Conservation (phyloP, 2,888 invertebrate species). For the Andrena bicolor region DNA sequence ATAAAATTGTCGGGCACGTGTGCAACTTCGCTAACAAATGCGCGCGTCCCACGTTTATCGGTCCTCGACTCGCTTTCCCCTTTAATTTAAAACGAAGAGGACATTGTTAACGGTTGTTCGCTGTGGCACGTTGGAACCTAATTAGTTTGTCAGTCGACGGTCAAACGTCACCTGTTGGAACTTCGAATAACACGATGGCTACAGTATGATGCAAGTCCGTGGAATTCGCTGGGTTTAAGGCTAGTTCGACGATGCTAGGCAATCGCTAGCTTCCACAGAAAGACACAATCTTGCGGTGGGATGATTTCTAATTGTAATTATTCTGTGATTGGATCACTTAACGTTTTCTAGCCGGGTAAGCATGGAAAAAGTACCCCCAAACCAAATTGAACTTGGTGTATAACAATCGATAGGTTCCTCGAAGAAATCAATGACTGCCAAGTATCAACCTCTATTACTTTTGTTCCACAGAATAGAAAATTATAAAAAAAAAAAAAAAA, state of each 20-base stretch:
- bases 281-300: too few species aligned
- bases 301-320: too few species aligned
- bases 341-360: too few species aligned
- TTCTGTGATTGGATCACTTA: too few species aligned
- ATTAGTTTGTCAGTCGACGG: neutral
- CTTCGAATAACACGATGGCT: neutral
- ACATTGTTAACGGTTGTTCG: slow-evolving; percentile 26
- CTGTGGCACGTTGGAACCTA: neutral
- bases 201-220: neutral
- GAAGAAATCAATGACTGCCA: too few species aligned
- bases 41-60: neutral
- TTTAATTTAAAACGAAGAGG: slow-evolving; percentile 30
- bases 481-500: too few species aligned
- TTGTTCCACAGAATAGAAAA: too few species aligned
- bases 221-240: neutral
- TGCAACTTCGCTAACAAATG: slow-evolving; percentile 41
- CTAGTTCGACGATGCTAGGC: neutral
- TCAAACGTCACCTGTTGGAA: neutral
- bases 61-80: neutral
- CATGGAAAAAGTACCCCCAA: too few species aligned
- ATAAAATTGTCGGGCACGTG: slow-evolving; percentile 40
- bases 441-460: too few species aligned
- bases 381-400: too few species aligned
- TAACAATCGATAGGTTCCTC: too few species aligned
- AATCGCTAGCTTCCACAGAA: neutral